These are phyloP conservation scores for Nymphalis io DNA, from an alignment of 1,140 invertebrate species.

Conservation along the genomic window DNA sequence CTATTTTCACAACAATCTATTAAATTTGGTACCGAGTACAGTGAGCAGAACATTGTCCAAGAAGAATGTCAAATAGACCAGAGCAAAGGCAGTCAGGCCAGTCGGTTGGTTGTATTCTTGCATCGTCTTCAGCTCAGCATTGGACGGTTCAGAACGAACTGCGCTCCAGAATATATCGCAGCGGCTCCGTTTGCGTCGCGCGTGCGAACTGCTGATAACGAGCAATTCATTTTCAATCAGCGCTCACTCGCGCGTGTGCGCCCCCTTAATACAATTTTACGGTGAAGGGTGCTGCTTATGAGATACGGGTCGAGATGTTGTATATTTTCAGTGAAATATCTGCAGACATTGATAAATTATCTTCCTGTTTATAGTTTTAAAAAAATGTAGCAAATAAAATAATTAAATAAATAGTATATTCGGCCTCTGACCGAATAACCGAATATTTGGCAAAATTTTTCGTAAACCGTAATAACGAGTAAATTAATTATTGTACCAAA, in stretches of 20 bases:
- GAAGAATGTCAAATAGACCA: conserved; percentile 86
- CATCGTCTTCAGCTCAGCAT: conserved; percentile 17
- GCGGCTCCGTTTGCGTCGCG: conserved; percentile 18
- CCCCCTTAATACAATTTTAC: conserved; percentile 55
- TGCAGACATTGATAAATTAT: neutral
- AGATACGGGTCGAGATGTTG: conserved; percentile 20
- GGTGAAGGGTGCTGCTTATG: conserved; percentile 37
- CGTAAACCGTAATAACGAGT: no score
- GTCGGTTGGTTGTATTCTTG: conserved; percentile 27
- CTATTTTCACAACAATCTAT: neutral
- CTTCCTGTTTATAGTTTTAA: no score
- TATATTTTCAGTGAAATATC: neutral
- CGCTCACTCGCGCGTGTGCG: conserved; percentile 51
- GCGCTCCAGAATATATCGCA: neutral
- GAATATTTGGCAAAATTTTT: no score
- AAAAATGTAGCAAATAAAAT: neutral
- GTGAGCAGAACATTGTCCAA: conserved; percentile 90
- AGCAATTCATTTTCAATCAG: conserved; percentile 58
- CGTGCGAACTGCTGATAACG: conserved; percentile 46
- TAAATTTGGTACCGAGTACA: conserved; percentile 82
- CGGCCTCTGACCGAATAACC: no score
- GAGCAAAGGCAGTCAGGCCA: conserved; percentile 69
- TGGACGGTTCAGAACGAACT: neutral
- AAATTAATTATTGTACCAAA: no score
- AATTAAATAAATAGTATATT: neutral